Evolutionary conservation across 2,888 invertebrate genomes (phyloP).

Genomic region (Opisthograptis luteolata): DNA sequence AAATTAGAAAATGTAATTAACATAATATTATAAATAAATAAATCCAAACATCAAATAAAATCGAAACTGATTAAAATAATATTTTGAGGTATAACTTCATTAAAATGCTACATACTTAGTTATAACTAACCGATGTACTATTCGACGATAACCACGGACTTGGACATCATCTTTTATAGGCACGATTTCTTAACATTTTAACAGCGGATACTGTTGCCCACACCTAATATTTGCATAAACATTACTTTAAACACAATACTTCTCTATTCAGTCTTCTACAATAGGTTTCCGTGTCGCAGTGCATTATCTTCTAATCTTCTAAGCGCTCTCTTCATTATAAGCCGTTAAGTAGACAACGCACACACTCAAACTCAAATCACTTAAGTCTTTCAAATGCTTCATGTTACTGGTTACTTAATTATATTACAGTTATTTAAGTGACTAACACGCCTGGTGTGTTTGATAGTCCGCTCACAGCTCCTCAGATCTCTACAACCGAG

Average conservation of each 20-base stretch:
- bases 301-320: not conserved
- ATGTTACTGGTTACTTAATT: constrained; percentile 11
- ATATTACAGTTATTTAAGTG: constrained; percentile 47
- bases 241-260: constrained; percentile 45
- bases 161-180: constrained; percentile 40
- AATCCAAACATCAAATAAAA: constrained; percentile 35
- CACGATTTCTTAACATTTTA: constrained; percentile 51
- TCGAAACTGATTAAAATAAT: constrained; percentile 30
- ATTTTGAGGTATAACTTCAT: constrained; percentile 27
- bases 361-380: not conserved
- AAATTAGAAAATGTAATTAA: constrained; percentile 20
- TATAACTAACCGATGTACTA: constrained; percentile 24
- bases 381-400: constrained; percentile 22
- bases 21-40: constrained; percentile 32
- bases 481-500: constrained; percentile 48
- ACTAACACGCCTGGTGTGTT: constrained; percentile 35
- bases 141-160: constrained; percentile 25
- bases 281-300: constrained; percentile 43
- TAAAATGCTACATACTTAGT: constrained; percentile 30
- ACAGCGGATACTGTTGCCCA: constrained; percentile 55
- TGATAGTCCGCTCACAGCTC: constrained; percentile 39
- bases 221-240: constrained; percentile 46
- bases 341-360: constrained; percentile 3
- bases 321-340: constrained; percentile 4
- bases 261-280: constrained; percentile 71